Conservation (phyloP, 2,888 invertebrate species). For the Nephrotoma guestfalica region DNA sequence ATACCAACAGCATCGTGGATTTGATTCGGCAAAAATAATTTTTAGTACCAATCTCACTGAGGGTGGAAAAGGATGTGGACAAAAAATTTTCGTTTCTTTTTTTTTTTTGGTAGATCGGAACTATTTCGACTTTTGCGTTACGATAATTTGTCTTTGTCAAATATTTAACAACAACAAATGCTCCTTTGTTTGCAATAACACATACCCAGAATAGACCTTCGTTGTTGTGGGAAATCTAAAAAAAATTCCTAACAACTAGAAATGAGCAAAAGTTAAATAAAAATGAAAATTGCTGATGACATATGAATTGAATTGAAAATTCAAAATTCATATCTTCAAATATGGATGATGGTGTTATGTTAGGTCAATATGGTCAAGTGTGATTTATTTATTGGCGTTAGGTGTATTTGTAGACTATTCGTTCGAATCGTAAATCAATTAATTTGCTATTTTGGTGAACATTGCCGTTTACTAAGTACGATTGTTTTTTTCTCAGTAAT, state of each 20-base stretch:
- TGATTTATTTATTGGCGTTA: no score
- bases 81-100: background rate
- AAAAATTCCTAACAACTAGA: background rate
- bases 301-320: background rate
- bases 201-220: background rate
- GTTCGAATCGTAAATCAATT: no score
- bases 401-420: no score
- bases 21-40: background rate
- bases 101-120: background rate
- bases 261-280: background rate
- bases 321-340: background rate
- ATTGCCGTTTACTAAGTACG: no score
- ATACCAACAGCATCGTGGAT: background rate
- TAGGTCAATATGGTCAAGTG: no score
- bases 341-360: no score
- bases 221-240: background rate
- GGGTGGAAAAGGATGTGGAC: background rate
- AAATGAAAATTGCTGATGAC: background rate
- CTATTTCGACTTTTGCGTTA: background rate
- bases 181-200: background rate
- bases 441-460: no score
- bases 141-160: background rate
- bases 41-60: background rate
- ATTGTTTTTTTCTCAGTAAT: no score
- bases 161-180: background rate